Evolutionary conservation across 2,888 invertebrate species (phyloP), one percentile per base, ranked within the genome.

Genomic region (Petrophora chlorosata): DNA sequence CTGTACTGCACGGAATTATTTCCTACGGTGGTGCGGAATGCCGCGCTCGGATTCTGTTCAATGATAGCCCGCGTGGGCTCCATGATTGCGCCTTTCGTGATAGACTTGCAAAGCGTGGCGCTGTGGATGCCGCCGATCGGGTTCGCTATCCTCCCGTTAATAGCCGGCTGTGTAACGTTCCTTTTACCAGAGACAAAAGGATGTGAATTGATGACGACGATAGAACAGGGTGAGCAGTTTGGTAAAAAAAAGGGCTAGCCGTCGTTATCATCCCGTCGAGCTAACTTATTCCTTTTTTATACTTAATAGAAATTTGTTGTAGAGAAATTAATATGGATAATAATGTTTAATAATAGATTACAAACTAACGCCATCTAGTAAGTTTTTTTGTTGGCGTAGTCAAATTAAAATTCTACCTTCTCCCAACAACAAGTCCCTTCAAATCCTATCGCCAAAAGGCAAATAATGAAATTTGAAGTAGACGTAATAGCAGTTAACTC

Each of bases 61-160:
- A 95, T 96, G 94, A 92, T 94, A 70, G 97, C 97, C 0, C 92
- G 97, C 57, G 86, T 97, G 14, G 98, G 98, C 0, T 96, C 97
- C 0, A 96, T 97, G 91, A 62, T 94, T 5, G 96, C 97, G 0
- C 97, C 97, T 0, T 95, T 95, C 70, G 92, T 98, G 4, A 93
- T 95, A 12, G 92, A 92, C 14, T 66, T 94, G 66, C 82, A 79
- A 41, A 73, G 78, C 16, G 71, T 89, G 0, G 80, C 85, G 5
- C 43, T 64, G 0, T 94, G 93, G 93, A 61, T 95, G 36, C 94
- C 96, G 0, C 94, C 96, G 0, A 67, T 94, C 0, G 87, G 92
- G 16, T 96, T 96, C 71, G 96, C 96, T 0, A 51, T 92, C 0
- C 65, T 94, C n/a, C 94, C 95, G 0, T 63, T 95, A 0, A 63